Evolutionary conservation across 2,113 vertebrate species (phyloP), one percentile per base, ranked within the genome.

Genomic region (Leptobrachium leishanense): DNA sequence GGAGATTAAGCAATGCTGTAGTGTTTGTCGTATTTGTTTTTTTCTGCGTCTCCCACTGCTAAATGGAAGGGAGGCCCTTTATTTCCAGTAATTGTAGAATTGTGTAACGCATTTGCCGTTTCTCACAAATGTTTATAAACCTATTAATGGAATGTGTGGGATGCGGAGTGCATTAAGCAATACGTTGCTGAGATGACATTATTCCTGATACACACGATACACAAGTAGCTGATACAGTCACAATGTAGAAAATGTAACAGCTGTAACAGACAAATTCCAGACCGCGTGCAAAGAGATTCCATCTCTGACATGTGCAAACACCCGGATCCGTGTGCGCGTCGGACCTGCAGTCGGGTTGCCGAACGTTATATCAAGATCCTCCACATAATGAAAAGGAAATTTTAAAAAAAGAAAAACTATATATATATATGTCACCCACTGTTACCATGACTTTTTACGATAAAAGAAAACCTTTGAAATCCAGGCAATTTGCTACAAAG

Each of bases 401-500:
- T 12, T 43, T 66, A 5, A 68, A 5, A 43, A 50, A 50, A 50
- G 8, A 50, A 50, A 50, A 50, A 8, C 46, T 2, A 4, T 68
- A 12, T 0, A 64, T 31, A 31, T 31, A 64, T 6, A 39, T 39
- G 39, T 64, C 20, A 20, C 62, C 62, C 31, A 64, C 62, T 64
- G 62, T 2, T 8, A 64, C 62, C 39, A 20, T 64, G 62, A 39
- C 62, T 64, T 31, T 64, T 31, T 64, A 15, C 13, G 55, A 59
- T 8, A 54, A 54, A 59, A 31, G 41, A 43, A 76, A 50, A 76
- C 50, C 40, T 57, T 68, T 57, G 65, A 43, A 42, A 50, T 68
- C 40, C 8, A 43, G 9, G 50, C 43, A 42, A 10, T 53, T 77
- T 41, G 68, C 76, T 77, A 77, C 43, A 46, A 54, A 66, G 11